Evolutionary conservation across 2,797 vertebrate species (phyloP).

Genomic region (Trematomus bernacchii): DNA sequence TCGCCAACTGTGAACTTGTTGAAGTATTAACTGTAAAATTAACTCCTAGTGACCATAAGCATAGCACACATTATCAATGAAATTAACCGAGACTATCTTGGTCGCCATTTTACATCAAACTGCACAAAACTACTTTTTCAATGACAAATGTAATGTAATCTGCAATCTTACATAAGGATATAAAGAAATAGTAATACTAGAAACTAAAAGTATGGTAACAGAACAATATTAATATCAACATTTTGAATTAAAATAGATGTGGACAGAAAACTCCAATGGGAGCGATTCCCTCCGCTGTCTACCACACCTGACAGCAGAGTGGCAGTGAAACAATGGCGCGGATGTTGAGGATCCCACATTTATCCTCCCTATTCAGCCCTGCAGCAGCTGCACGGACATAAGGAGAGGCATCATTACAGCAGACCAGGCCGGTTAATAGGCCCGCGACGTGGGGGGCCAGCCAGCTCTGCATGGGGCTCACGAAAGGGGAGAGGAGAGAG

Average conservation of each 20-base stretch:
- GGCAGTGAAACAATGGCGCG: constrained; percentile 62
- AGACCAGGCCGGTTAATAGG: constrained; percentile 55
- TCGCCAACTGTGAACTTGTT: no score
- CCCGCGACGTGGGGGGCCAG: constrained; percentile 65
- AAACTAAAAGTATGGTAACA: no score
- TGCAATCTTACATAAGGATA: no score
- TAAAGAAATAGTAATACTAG: no score
- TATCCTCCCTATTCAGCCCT: constrained; percentile 56
- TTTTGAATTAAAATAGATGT: not conserved
- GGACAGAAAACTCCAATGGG: not conserved
- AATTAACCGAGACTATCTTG: no score
- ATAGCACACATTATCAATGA: no score
- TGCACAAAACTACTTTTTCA: no score
- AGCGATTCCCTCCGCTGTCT: constrained; percentile 11
- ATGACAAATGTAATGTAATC: no score
- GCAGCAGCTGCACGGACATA: constrained; percentile 74
- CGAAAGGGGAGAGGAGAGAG: constrained; percentile 18
- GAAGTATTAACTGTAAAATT: no score
- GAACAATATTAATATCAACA: no score
- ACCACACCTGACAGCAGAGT: constrained; percentile 45
- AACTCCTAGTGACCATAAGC: no score
- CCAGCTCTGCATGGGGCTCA: constrained; percentile 45
- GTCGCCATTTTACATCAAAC: no score
- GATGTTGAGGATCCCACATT: constrained; percentile 64
- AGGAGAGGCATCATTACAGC: constrained; percentile 65